These are phyloP conservation scores for Octodon degus DNA, from an alignment of 2,113 vertebrate species.

Conservation along the genomic window DNA sequence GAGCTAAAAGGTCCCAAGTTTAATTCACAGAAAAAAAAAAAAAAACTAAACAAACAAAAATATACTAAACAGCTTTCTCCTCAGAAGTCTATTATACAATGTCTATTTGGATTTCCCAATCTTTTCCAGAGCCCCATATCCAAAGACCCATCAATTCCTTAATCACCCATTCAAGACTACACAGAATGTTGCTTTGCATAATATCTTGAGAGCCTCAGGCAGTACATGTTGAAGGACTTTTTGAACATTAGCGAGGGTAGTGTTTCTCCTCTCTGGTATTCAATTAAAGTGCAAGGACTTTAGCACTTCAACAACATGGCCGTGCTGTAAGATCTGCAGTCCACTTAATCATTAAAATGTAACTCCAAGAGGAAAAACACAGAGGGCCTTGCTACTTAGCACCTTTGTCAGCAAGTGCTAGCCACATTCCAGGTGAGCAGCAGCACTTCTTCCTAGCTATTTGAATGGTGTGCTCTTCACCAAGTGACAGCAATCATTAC, in stretches of 20 bases:
- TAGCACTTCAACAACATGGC: constrained; percentile 59
- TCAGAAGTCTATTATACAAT: not conserved
- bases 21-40: too few species aligned
- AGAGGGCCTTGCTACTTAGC: not conserved
- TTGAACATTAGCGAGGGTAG: not conserved
- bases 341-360: not conserved
- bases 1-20: too few species aligned
- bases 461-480: not conserved
- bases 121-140: not conserved
- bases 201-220: not conserved
- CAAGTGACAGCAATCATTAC: not conserved
- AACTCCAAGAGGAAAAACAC: constrained; percentile 9
- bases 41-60: too few species aligned
- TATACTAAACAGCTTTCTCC: not conserved
- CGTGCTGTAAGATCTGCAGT: not conserved
- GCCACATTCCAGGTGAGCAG: not conserved
- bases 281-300: constrained; percentile 42
- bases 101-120: not conserved
- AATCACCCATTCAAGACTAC: not conserved
- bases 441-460: not conserved
- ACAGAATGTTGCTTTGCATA: not conserved
- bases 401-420: not conserved
- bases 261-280: constrained; percentile 1
- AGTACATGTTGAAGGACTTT: not conserved
- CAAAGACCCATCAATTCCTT: not conserved